Base-by-base conservation (phyloP, 2,797 vertebrate species). In the Otolemur crassicaudatus region DNA sequence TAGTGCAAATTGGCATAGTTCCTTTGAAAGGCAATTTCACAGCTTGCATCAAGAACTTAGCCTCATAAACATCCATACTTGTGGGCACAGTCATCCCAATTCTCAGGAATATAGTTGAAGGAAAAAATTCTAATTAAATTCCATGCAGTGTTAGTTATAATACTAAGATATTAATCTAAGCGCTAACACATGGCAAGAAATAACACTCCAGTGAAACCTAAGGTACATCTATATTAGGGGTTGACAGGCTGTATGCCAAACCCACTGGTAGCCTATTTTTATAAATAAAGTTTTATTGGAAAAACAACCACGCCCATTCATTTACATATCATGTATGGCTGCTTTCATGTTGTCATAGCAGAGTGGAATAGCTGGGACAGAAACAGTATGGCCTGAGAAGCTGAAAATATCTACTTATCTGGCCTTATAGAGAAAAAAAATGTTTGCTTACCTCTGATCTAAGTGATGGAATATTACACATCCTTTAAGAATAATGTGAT, bases 211-310 rank as follows among this genome's bases (percentile, higher is more conserved):
- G 0, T 40, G 25, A 81, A 86, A 77, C 83, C 10, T 22, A 61
- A 63, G n/a, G 37, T 70, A 53, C 63, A 9, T 34, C 49, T 69
- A 1, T 63, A 20, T 29, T 8, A 46, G 16, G 4, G 13, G 49
- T 0, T 86, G 49, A 43, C 20, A 80, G 69, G 17, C 23, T 46
- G 34, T 17, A 40, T 79, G 40, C 34, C 69, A 79, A 37, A 83
- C 29, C 29, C 40, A 49, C 10, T 3, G 2, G 13, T 20, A 63
- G 17, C 19, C 31, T 83, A 7, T 31, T 72, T 82, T 86, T 86
- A 8, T 56, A 86, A 93, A 89, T 91, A 94, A 96, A 95, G 79
- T 91, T 96, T 96, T 94, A 89, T 84, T 87, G 70, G 27, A 76
- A 72, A 72, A 43, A 67, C 6, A 37, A 20, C 34, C 17, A 49